These are phyloP conservation scores for Eupithecia centaureata DNA, from an alignment of 2,888 invertebrate genomes.

Conservation along the genomic window DNA sequence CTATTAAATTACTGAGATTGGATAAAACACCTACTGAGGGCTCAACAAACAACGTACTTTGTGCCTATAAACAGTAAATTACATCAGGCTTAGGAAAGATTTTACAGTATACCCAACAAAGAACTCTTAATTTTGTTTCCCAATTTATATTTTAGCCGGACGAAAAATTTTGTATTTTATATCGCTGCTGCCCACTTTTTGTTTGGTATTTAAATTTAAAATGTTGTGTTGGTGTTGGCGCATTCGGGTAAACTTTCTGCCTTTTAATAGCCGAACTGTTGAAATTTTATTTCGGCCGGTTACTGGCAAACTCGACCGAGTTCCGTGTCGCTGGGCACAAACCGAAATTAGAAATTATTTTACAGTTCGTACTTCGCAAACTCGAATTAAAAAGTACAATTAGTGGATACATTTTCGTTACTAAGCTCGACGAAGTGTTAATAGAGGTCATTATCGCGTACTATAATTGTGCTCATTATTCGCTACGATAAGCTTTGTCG, in stretches of 20 bases:
- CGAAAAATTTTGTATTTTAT: slow-evolving; percentile 27
- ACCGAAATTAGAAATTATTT: slow-evolving; percentile 57
- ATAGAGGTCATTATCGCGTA: slow-evolving; percentile 7
- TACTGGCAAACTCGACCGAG: slow-evolving; percentile 47
- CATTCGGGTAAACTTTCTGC: slow-evolving; percentile 52
- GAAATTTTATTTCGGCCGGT: slow-evolving; percentile 60
- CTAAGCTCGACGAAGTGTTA: slow-evolving; percentile 15
- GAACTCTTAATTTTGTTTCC: slow-evolving; percentile 38
- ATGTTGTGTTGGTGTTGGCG: slow-evolving; percentile 49
- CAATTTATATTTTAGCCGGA: slow-evolving; percentile 32
- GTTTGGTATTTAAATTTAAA: slow-evolving; percentile 57
- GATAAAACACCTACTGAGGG: slow-evolving; percentile 22
- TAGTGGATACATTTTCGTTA: slow-evolving; percentile 27
- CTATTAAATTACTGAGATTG: slow-evolving; percentile 12
- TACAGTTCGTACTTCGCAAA: slow-evolving; percentile 46
- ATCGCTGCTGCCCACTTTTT: slow-evolving; percentile 39
- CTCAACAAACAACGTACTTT: slow-evolving; percentile 15
- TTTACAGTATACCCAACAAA: slow-evolving; percentile 36
- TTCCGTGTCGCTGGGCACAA: slow-evolving; percentile 45
- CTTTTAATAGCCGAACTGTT: slow-evolving; percentile 49
- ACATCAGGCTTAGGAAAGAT: slow-evolving; percentile 33
- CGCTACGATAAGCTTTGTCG: slow-evolving; percentile 10
- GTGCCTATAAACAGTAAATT: slow-evolving; percentile 27
- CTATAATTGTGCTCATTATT: slow-evolving; percentile 9
- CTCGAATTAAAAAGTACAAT: slow-evolving; percentile 42